A percentile compares a stretch with the other conserved stretches of the same genome.
Evolutionary conservation across 2,888 invertebrate species (phyloP).

Genomic region (Scelioninae gen. 1): DNA sequence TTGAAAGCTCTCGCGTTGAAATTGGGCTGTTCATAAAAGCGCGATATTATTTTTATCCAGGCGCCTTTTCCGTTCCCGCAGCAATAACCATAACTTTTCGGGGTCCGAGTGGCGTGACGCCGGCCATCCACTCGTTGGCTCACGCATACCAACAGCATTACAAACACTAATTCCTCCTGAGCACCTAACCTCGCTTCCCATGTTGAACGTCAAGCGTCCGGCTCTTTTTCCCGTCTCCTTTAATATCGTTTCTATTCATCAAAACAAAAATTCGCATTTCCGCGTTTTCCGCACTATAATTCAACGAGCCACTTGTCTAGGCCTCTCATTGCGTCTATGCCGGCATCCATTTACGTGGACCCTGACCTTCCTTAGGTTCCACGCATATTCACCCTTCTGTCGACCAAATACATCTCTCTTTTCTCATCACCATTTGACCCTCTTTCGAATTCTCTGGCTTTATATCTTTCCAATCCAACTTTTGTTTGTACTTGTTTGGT

Average conservation of each 20-base stretch:
- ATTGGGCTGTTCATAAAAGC: constrained; percentile 79
- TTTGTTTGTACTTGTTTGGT: constrained; percentile 36
- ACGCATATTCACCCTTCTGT: constrained; percentile 71
- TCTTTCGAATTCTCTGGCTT: constrained; percentile 61
- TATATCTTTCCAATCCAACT: constrained; percentile 42
- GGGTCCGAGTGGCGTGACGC: constrained; percentile 80
- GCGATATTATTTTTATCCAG: constrained; percentile 81
- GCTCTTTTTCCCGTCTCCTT: constrained; percentile 47
- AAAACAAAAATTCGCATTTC: constrained; percentile 59
- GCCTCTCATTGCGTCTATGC: constrained; percentile 41
- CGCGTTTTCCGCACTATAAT: constrained; percentile 44
- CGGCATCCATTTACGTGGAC: constrained; percentile 64
- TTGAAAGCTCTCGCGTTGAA: constrained; percentile 75
- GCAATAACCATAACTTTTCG: constrained; percentile 83
- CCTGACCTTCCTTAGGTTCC: constrained; percentile 76
- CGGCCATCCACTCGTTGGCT: constrained; percentile 80
- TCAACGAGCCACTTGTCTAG: constrained; percentile 36
- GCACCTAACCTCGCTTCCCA: constrained; percentile 71
- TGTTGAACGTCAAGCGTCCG: constrained; percentile 22
- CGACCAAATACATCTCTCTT: constrained; percentile 40
- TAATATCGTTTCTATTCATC: constrained; percentile 67
- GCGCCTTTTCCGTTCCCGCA: constrained; percentile 75
- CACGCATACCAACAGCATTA: constrained; percentile 79
- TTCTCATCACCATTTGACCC: constrained; percentile 67
- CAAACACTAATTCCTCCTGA: constrained; percentile 72